Conservation (phyloP, 2,888 invertebrate genomes). For the Leucophenga montana region DNA sequence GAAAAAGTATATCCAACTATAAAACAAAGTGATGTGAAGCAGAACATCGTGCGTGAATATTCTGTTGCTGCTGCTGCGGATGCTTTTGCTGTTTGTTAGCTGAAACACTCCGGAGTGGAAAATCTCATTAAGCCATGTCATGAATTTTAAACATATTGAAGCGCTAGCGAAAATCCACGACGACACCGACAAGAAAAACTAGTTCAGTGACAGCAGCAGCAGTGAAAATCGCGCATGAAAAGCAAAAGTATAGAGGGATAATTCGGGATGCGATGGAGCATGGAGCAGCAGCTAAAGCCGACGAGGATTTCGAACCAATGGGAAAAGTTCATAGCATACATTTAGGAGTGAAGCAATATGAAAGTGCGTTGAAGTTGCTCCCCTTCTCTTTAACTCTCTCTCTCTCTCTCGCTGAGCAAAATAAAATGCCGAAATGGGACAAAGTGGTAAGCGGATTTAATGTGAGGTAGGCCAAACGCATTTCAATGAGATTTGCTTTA, state of each 20-base stretch:
- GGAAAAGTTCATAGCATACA: neutral
- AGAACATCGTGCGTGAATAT: too few relatives aligned
- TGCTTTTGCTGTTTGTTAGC: neutral
- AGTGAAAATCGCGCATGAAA: conserved; percentile 29
- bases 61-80: too few relatives aligned
- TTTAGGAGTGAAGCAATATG: neutral
- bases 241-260: conserved; percentile 48
- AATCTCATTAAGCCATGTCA: conserved; percentile 62
- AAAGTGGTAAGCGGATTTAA: conserved; percentile 40
- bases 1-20: conserved; percentile 43
- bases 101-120: conserved; percentile 44
- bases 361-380: too few relatives aligned
- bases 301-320: conserved; percentile 38
- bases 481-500: conserved; percentile 16
- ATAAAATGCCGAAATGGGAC: conserved; percentile 10
- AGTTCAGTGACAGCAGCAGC: conserved; percentile 46
- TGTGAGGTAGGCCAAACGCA: conserved; percentile 55
- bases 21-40: neutral
- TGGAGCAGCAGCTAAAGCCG: conserved; percentile 38
- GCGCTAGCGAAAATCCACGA: conserved; percentile 33
- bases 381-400: too few relatives aligned
- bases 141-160: conserved; percentile 64
- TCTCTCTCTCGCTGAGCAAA: too few relatives aligned
- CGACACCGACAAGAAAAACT: conserved; percentile 46
- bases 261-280: neutral